Conservation (phyloP, 1,140 invertebrate species). For the Lepidurus arcticus region DNA sequence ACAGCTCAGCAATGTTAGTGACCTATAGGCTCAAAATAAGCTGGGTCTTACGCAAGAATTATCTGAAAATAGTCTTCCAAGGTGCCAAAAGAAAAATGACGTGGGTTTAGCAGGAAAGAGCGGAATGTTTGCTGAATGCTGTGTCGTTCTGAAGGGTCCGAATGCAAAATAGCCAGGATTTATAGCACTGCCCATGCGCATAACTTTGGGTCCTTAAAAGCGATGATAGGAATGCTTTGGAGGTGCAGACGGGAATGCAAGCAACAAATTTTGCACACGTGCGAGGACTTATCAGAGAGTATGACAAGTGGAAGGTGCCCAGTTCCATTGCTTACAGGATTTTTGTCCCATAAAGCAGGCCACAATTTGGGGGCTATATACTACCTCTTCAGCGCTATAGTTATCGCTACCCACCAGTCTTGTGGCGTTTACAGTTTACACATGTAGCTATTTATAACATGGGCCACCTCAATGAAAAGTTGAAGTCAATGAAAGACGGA, state of each 20-base stretch:
- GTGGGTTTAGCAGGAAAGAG: not conserved
- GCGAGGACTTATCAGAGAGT: not conserved
- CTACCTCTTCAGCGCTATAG: too few species aligned
- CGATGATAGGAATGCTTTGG: not conserved
- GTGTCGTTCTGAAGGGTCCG: not conserved
- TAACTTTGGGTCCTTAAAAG: not conserved
- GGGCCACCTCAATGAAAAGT: conserved; percentile 21
- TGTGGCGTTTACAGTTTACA: conserved; percentile 15
- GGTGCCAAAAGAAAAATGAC: not conserved
- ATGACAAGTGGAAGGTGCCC: not conserved
- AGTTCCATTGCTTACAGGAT: not conserved
- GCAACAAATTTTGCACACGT: not conserved
- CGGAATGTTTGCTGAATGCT: conserved; percentile 13
- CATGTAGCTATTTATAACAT: not conserved
- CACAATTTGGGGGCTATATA: not conserved
- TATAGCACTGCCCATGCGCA: conserved; percentile 12
- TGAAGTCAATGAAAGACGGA: conserved; percentile 19
- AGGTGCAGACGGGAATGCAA: not conserved
- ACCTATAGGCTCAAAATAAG: conserved; percentile 10
- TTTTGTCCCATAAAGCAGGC: not conserved
- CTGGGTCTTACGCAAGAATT: conserved; percentile 4
- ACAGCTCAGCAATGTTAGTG: not conserved
- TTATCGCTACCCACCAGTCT: not conserved
- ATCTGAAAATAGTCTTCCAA: not conserved
- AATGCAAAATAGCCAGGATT: not conserved